phyloP scores from a whole-genome alignment of 1,140 invertebrate genomes.

The Vollenhovia emeryi region DNA sequence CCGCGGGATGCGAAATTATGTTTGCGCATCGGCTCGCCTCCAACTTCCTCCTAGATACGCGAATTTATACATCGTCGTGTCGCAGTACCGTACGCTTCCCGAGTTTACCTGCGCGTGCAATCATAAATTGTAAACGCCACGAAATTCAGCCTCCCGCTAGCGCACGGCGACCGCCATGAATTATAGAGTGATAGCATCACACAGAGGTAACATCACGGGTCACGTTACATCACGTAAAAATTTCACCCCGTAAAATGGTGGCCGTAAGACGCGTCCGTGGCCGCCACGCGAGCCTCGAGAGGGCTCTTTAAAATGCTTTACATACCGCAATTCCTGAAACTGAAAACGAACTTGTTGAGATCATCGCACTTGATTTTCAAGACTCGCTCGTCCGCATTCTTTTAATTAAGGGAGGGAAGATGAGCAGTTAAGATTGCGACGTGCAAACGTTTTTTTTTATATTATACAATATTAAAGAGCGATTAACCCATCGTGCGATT shows the following conservation, averaged over 20 bases:
- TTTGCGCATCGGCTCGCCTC: constrained; percentile 44
- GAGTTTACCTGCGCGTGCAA: constrained; percentile 58
- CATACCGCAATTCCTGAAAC: background rate
- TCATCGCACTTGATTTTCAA: background rate
- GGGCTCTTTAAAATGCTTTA: background rate
- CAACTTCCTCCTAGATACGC: constrained; percentile 21
- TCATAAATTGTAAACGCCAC: constrained; percentile 68
- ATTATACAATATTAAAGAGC: background rate
- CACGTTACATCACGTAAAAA: constrained; percentile 66
- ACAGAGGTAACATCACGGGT: constrained; percentile 48
- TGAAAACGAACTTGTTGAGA: background rate
- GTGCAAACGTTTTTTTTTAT: too few species aligned
- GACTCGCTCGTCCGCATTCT: background rate
- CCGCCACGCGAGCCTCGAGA: background rate
- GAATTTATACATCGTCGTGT: constrained; percentile 52
- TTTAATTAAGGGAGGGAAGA: background rate
- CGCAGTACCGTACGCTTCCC: constrained; percentile 32
- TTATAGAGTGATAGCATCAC: constrained; percentile 71
- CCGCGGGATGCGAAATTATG: constrained; percentile 30
- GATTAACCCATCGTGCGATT: background rate
- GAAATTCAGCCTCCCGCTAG: constrained; percentile 65
- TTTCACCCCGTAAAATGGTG: constrained; percentile 24
- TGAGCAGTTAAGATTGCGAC: background rate
- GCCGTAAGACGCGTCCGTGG: constrained; percentile 18
- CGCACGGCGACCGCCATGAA: constrained; percentile 55